phyloP scores from a whole-genome alignment of 2,797 vertebrate genomes.

The Danio kyathit region DNA sequence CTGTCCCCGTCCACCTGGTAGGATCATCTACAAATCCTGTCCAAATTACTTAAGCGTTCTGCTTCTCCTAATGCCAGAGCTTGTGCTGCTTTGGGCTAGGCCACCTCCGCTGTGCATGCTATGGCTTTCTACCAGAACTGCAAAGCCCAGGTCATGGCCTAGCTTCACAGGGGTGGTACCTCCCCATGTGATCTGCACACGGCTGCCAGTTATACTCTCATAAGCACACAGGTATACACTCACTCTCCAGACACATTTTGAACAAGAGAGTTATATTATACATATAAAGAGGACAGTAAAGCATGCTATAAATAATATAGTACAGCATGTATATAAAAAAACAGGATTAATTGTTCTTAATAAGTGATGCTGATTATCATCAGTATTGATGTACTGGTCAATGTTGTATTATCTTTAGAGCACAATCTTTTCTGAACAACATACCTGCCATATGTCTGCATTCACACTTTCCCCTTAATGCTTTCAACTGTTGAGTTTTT shows the following conservation, averaged over 20 bases:
- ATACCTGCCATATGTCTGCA: constrained; percentile 16
- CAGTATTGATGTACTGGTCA: constrained; percentile 1
- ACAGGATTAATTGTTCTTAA: constrained; percentile 17
- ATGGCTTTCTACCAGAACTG: too few relatives aligned
- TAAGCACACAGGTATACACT: too few relatives aligned
- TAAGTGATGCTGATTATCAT: constrained; percentile 15
- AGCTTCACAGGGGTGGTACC: too few relatives aligned
- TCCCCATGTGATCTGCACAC: too few relatives aligned
- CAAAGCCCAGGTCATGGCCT: too few relatives aligned
- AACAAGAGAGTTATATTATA: neutral
- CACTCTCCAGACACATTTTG: neutral
- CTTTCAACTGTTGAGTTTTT: constrained; percentile 44
- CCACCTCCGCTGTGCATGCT: too few relatives aligned
- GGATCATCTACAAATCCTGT: too few relatives aligned
- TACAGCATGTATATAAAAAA: neutral
- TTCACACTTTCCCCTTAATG: constrained; percentile 27
- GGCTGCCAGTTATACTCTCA: too few relatives aligned
- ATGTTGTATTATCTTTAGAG: constrained; percentile 36
- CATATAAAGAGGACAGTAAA: constrained; percentile 1
- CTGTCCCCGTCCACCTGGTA: too few relatives aligned
- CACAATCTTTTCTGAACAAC: constrained; percentile 17
- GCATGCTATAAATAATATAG: constrained; percentile 17
- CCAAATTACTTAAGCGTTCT: too few relatives aligned
- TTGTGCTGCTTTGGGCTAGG: too few relatives aligned
- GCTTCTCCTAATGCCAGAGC: too few relatives aligned